Evolutionary conservation across 2,797 vertebrate species (phyloP).

Genomic region (Chrysocyon brachyurus): DNA sequence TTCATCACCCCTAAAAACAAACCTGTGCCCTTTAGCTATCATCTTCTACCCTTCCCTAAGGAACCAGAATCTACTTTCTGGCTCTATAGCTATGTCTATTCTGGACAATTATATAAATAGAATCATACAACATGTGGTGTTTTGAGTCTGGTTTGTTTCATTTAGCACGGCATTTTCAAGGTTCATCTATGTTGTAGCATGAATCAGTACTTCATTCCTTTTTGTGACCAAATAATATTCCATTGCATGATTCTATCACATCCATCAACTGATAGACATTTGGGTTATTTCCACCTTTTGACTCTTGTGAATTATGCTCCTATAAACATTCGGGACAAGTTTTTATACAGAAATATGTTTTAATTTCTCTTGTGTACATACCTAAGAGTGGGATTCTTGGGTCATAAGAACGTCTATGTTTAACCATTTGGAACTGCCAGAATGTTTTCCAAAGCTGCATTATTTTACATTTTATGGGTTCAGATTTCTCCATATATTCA

Average conservation of each 20-base stretch:
- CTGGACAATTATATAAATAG: background rate
- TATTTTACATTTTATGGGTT: background rate
- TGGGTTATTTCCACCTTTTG: background rate
- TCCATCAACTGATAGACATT: background rate
- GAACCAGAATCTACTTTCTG: background rate
- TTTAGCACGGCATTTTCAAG: background rate
- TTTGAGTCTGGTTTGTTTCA: background rate
- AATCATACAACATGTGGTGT: background rate
- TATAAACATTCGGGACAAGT: background rate
- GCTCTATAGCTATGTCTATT: background rate
- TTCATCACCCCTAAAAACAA: background rate
- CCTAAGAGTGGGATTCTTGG: background rate
- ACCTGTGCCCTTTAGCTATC: background rate
- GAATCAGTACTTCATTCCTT: background rate
- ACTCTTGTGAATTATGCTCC: background rate
- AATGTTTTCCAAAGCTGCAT: background rate
- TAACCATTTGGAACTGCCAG: background rate
- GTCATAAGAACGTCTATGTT: background rate
- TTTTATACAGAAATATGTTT: background rate
- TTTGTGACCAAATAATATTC: background rate
- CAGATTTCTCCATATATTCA: background rate
- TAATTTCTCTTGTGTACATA: conserved; percentile 11
- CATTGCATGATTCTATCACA: background rate
- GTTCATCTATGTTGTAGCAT: background rate
- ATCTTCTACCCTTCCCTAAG: background rate